Percentiles rank a stretch among this genome's conserved stretches.
Evolutionary conservation across 64 coral and sea anemone species (phyloP).

Genomic region (Orbicella faveolata): DNA sequence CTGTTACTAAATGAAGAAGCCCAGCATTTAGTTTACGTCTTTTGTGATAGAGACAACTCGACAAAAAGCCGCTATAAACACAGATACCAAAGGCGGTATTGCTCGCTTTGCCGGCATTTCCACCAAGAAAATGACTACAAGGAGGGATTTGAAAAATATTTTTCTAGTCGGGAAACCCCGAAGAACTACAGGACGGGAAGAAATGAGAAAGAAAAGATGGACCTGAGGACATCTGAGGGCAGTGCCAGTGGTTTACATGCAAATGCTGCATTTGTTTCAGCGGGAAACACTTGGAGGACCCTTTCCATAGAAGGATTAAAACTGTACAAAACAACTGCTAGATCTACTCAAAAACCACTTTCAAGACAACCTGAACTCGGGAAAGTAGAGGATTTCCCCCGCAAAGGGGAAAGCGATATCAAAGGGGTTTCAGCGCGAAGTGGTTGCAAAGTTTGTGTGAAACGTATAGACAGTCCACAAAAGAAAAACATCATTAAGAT

Average conservation of each 20-base stretch:
- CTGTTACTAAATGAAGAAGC: neutral
- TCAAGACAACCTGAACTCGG: neutral
- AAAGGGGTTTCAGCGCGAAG: neutral
- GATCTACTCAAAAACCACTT: neutral
- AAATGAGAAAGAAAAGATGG: neutral
- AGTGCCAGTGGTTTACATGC: too few relatives aligned
- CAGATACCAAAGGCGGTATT: neutral
- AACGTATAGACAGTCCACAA: neutral
- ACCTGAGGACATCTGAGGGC: neutral
- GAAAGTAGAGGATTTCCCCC: neutral
- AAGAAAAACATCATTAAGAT: neutral
- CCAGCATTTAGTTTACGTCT: conserved; percentile 19
- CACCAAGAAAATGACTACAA: neutral
- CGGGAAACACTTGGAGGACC: neutral
- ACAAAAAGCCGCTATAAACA: neutral
- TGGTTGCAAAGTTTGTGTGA: conserved; percentile 5
- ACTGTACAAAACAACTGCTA: neutral
- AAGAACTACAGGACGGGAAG: neutral
- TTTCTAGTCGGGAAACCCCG: neutral
- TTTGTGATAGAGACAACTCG: neutral
- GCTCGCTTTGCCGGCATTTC: conserved; percentile 14
- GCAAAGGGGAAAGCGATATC: neutral
- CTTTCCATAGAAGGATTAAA: conserved; percentile 13
- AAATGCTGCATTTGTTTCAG: neutral
- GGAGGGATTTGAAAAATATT: conserved; percentile 29